These are phyloP conservation scores for Pontoporia blainvillei DNA, from an alignment of 2,113 vertebrate genomes.

Conservation along the genomic window DNA sequence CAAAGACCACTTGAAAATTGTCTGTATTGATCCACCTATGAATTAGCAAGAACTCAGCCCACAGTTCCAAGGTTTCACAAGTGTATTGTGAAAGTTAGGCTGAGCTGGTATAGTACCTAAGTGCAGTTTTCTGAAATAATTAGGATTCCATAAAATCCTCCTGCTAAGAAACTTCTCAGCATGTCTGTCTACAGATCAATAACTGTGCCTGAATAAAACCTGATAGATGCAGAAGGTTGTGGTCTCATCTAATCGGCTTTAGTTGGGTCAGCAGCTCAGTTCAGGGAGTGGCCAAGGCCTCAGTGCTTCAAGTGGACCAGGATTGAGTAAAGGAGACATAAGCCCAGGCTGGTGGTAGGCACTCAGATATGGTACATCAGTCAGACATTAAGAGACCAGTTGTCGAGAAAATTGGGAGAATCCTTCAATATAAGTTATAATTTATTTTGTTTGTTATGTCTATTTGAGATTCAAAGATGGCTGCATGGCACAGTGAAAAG, in stretches of 20 bases:
- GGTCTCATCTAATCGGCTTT: not conserved
- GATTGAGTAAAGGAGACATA: not conserved
- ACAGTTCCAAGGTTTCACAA: not conserved
- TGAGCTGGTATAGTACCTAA: not conserved
- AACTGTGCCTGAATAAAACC: not conserved
- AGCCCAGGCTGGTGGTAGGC: not conserved
- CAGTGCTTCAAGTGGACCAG: not conserved
- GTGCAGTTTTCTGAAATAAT: not conserved
- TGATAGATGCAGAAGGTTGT: not conserved
- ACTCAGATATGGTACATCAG: not conserved
- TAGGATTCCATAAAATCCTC: not conserved
- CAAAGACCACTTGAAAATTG: conserved; percentile 30
- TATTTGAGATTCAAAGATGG: not conserved
- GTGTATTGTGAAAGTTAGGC: not conserved
- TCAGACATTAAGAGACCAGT: not conserved
- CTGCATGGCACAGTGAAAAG: not conserved
- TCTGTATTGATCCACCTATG: conserved; percentile 10
- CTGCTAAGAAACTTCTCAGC: not conserved
- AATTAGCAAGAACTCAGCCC: conserved; percentile 15
- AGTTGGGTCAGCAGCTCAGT: not conserved
- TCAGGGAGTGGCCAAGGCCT: not conserved
- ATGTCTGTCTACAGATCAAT: not conserved
- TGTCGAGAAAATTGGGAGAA: not conserved
- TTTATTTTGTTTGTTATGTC: not conserved
- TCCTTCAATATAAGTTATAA: not conserved